Base-by-base conservation (phyloP, 2,888 invertebrate species). In the Cyclophora albipunctata region DNA sequence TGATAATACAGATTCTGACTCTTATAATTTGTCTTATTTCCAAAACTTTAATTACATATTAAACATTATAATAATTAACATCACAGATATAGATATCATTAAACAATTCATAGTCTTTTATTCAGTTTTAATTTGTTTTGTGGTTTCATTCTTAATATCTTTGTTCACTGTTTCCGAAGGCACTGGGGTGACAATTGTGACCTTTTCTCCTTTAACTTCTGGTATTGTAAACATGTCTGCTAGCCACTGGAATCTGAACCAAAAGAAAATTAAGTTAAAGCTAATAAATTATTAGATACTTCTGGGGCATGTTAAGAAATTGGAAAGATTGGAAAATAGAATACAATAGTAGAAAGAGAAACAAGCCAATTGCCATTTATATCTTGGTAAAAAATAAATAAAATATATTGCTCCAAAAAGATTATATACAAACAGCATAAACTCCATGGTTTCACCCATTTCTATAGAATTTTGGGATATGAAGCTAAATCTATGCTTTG, bases 181-280 rank as follows among this genome's bases (percentile, higher is more conserved):
- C 37, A 37, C 59, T 67, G 20, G 78, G 56, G 52, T 5, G 78
- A 68, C 20, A 59, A 46, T 46, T 56, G 64, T 33, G 34, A 7
- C 4, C 33, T 34, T 43, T 7, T 43, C 43, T 43, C 6, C 34
- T 43, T 43, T 20, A 43, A 59, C 72, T 54, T 83, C 83, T 40
- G 68, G 71, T 41, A 75, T 54, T 47, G 69, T 74, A 62, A 86
- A 84, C 50, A 77, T 54, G 57, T 85, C 80, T 40, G 80, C 72
- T 55, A 85, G 55, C 84, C 84, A 81, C 64, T 81, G 83, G 71
- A 78, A 84, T 69, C 87, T 87, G 69, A 56, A 72, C 53, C 60
- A 67, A 71, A 72, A 61, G 64, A 60, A 55, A 63, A 45, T 49
- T 40, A 46, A 4, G 34, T 48, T 50, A 55, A 53, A 52, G 46